Conservation (phyloP, 2,113 vertebrate genomes). For the Bubo blakistoni region DNA sequence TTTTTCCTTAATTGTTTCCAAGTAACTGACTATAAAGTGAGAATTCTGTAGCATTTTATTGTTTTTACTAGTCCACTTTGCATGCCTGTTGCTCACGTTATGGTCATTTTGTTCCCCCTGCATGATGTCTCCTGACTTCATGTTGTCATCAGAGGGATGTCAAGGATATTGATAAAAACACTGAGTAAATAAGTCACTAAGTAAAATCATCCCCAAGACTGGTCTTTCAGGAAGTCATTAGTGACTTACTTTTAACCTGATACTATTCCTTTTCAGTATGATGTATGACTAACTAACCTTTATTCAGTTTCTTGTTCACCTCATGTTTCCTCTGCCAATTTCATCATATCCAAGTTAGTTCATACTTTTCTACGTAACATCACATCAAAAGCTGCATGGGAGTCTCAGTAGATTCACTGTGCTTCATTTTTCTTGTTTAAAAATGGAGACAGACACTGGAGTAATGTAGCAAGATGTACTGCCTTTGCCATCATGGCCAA, state of each 20-base stretch:
- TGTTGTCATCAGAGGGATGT: not conserved
- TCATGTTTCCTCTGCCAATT: not conserved
- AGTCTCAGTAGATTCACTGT: not conserved
- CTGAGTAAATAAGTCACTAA: not conserved
- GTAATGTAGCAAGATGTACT: not conserved
- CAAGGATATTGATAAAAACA: not conserved
- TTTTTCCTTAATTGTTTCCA: not conserved
- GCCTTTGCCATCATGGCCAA: not conserved
- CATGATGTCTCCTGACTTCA: not conserved
- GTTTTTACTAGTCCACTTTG: not conserved
- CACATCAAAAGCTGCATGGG: not conserved
- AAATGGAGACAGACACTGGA: not conserved
- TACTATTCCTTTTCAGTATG: not conserved
- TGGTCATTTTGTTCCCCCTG: not conserved
- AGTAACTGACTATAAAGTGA: not conserved
- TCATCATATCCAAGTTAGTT: not conserved
- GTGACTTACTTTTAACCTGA: not conserved
- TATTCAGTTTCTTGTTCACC: not conserved
- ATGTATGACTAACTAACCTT: not conserved
- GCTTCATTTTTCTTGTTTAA: not conserved
- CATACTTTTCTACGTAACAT: not conserved
- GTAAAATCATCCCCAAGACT: not conserved
- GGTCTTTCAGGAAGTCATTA: not conserved
- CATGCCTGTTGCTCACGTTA: not conserved
- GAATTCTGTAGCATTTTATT: not conserved